Base-by-base conservation (phyloP, 2,888 invertebrate species). In the Bombylius discolor region DNA sequence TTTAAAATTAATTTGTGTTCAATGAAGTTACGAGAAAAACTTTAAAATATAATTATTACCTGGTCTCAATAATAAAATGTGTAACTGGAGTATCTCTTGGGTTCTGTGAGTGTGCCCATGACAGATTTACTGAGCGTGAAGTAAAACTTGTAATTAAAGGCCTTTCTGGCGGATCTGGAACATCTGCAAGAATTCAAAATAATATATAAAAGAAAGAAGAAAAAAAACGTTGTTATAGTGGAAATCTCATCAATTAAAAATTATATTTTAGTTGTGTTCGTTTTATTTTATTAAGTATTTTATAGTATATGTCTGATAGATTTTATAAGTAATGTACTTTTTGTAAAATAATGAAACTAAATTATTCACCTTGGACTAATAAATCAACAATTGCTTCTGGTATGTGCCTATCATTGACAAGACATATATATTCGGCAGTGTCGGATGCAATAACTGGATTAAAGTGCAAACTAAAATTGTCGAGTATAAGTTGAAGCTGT, bases 61-160 rank as follows among this genome's bases (percentile, higher is more conserved):
- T 80, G 63, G 81, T 81, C 72, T 83, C 81, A 70, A 87, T 83
- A 73, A 85, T 78, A 74, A 86, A 86, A 75, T 85, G 81, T 64
- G 79, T 78, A 67, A 87, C 81, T 60, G 81, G 79, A 67, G 82
- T 81, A 77, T 83, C 81, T 70, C 85, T 82, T 60, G 80, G 78
- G 72, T 84, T 80, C 64, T 80, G 80, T 62, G 84, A 82, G 58
- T 83, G 81, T 57, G 85, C 83, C 87, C 87, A 87, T 55, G 85
- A 85, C 65, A 87, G 76, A 73, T 84, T 84, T 66, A 84, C 84
- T 47, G 83, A 81, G 64, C 85, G 79, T 61, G 85, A 85, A 60
- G 85, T 84, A 74, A 85, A 86, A 71, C 80, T 81, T 74, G 81
- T 80, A 70, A 85, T 79, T 67, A 86, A 76, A 62, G 86, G 85